A percentile compares a stretch with the other conserved stretches of the same genome.
phyloP scores from a whole-genome alignment of 2,888 invertebrate species.

The Trichopoda pennipes region DNA sequence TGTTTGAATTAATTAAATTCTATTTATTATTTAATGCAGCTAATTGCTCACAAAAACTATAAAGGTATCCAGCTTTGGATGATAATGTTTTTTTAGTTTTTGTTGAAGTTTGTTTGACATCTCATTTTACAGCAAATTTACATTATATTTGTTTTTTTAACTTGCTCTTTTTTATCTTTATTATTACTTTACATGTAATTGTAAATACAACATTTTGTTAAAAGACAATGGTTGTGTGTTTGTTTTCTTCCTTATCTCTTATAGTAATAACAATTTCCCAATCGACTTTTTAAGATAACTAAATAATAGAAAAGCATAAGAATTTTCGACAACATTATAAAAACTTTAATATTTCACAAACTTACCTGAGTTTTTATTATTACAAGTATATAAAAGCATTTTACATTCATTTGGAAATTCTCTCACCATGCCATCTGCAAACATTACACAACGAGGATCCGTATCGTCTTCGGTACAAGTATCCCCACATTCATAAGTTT shows the following conservation, averaged over 20 bases:
- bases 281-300: constrained; percentile 31
- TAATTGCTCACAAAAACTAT: no score
- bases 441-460: constrained; percentile 41
- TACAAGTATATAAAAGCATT: constrained; percentile 8
- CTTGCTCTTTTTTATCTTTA: neutral
- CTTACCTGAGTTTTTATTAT: constrained; percentile 11
- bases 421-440: constrained; percentile 24
- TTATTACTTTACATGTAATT: neutral
- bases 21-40: no score
- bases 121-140: no score
- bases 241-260: neutral
- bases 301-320: neutral
- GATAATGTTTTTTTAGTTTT: no score
- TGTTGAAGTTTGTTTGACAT: no score
- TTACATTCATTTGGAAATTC: constrained; percentile 34
- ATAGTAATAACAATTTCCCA: constrained; percentile 10
- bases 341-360: neutral
- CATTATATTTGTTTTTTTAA: neutral
- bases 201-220: neutral
- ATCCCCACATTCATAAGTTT: constrained; percentile 17
- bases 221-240: no score
- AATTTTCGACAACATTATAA: neutral
- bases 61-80: no score
- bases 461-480: neutral
- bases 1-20: no score